Evolutionary conservation across 2,888 invertebrate genomes (phyloP), one percentile per base, ranked within the genome.

Genomic region (Crocallis elinguaria): DNA sequence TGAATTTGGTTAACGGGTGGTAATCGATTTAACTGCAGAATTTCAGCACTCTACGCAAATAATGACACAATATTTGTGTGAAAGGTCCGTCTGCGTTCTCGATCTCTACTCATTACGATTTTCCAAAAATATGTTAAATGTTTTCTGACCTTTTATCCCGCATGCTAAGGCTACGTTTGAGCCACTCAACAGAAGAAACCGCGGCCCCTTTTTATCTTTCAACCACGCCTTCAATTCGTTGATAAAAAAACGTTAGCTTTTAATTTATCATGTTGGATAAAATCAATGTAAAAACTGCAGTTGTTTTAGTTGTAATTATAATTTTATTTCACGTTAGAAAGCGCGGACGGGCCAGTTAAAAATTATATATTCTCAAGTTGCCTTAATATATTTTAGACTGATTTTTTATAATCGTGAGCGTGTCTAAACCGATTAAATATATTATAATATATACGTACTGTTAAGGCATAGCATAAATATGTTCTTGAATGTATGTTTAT

Each of bases 341-440:
- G 66, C 75, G 73, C 75, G 62, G 73, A 62, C 70, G 69, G 66
- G 64, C 65, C 48, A 49, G 60, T 8, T 19, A 67, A 58, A 73
- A 71, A 71, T 66, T 81, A 81, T 87, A 75, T 87, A 92, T 92
- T 93, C 93, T 93, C 92, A 88, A 90, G 93, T 93, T 93, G 93
- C 93, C 93, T 93, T 93, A 93, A 92, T 87, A 93, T 91, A 91
- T 82, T 92, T 93, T 93, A 93, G 93, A 93, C 93, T 93, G 93
- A 93, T 93, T 93, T 93, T 92, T 88, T 92, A 86, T 83, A 83
- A 84, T 77, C 76, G 77, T 79, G 84, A 77, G 77, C 75, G 77
- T 78, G 73, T 77, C 72, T 77, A 77, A 69, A 73, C 76, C 71
- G 70, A 64, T 70, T 51, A 54, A 54, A 59, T 56, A 60, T 49